A percentile compares a stretch with the other conserved stretches of the same genome.
These are phyloP conservation scores for Holacanthus passer DNA, from an alignment of 2,113 vertebrate species.

Conservation along the genomic window DNA sequence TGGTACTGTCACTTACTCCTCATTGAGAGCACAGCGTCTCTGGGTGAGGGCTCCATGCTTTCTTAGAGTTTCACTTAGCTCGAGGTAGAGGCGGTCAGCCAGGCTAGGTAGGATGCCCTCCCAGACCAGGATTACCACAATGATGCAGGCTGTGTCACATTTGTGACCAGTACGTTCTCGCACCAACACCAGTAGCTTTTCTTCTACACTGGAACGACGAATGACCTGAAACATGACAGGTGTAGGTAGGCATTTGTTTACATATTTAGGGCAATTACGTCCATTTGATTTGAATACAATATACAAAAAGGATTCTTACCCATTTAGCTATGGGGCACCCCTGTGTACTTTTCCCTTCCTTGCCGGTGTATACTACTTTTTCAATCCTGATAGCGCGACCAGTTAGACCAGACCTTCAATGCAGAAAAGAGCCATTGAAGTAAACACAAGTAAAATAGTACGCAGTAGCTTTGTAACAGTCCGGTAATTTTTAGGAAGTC, in stretches of 20 bases:
- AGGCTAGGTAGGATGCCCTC: slow-evolving; percentile 90
- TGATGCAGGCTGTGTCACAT: slow-evolving; percentile 91
- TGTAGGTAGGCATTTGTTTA: neutral
- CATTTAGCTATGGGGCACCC: slow-evolving; percentile 99
- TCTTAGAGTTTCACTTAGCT: slow-evolving; percentile 90
- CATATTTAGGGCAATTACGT: slow-evolving; percentile 1
- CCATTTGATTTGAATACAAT: neutral
- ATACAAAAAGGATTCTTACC: slow-evolving; percentile 84
- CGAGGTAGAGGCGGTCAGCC: slow-evolving; percentile 91
- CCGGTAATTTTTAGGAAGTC: slow-evolving; percentile 76
- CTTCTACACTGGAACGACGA: slow-evolving; percentile 89
- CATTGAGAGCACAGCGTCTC: slow-evolving; percentile 94
- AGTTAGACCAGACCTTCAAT: slow-evolving; percentile 91
- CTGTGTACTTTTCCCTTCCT: slow-evolving; percentile 98
- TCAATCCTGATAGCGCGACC: slow-evolving; percentile 96
- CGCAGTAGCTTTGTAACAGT: slow-evolving; percentile 25
- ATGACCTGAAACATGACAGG: slow-evolving; percentile 87
- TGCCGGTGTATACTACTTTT: slow-evolving; percentile 96
- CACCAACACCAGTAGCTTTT: slow-evolving; percentile 95
- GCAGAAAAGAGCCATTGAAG: slow-evolving; percentile 32
- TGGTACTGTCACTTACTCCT: slow-evolving; percentile 89
- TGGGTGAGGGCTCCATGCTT: slow-evolving; percentile 92
- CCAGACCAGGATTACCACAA: slow-evolving; percentile 96
- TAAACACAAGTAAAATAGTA: slow-evolving; percentile 10
- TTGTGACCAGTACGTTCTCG: slow-evolving; percentile 91